Evolutionary conservation across 2,888 invertebrate genomes (phyloP).

Genomic region (Dolichomitus sp.): DNA sequence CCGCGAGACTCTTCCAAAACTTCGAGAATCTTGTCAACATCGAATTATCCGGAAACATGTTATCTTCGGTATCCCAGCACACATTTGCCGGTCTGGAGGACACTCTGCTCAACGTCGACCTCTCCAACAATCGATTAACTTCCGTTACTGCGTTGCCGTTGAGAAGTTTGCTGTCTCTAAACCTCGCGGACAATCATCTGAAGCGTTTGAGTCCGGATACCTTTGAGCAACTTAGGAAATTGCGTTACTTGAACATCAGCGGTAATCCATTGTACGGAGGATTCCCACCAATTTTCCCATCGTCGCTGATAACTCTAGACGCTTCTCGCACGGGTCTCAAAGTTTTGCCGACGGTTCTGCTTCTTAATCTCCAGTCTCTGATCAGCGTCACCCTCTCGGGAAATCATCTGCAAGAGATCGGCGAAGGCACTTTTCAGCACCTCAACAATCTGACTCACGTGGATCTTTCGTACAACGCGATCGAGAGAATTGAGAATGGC

Average conservation of each 20-base stretch:
- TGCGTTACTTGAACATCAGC: slow-evolving; percentile 92
- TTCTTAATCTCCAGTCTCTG: slow-evolving; percentile 90
- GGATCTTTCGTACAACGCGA: slow-evolving; percentile 93
- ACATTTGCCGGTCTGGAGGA: slow-evolving; percentile 93
- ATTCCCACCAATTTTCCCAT: slow-evolving; percentile 87
- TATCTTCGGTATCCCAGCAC: slow-evolving; percentile 91
- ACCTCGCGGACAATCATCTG: slow-evolving; percentile 93
- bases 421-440: slow-evolving; percentile 92
- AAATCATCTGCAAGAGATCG: slow-evolving; percentile 91
- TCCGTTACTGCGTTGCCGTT: slow-evolving; percentile 90
- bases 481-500: slow-evolving; percentile 91
- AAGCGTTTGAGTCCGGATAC: slow-evolving; percentile 91
- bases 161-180: slow-evolving; percentile 90
- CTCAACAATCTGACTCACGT: slow-evolving; percentile 91
- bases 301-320: slow-evolving; percentile 89
- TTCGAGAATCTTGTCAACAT: slow-evolving; percentile 91
- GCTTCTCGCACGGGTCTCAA: slow-evolving; percentile 92
- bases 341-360: slow-evolving; percentile 91
- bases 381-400: slow-evolving; percentile 90
- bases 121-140: slow-evolving; percentile 92
- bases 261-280: slow-evolving; percentile 92
- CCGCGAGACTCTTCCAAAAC: slow-evolving; percentile 92
- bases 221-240: slow-evolving; percentile 89
- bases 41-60: slow-evolving; percentile 93
- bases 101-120: slow-evolving; percentile 90